These are phyloP conservation scores for Rhinopomastus cyanomelas DNA, from an alignment of 2,113 vertebrate genomes.

Conservation along the genomic window DNA sequence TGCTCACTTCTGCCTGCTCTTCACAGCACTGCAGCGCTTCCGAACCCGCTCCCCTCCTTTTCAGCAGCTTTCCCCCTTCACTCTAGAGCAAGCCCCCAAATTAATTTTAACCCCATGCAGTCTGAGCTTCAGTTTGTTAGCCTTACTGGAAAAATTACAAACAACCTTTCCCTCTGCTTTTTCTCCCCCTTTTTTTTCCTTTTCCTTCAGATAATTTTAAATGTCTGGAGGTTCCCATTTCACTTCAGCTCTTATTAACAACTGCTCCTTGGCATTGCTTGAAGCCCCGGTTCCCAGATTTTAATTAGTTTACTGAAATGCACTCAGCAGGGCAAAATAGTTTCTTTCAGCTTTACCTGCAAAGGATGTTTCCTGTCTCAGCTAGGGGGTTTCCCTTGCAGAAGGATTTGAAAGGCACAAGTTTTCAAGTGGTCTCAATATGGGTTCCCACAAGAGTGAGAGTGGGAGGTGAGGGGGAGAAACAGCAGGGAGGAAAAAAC, in stretches of 20 bases:
- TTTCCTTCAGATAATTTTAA: background rate
- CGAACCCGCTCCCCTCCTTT: background rate
- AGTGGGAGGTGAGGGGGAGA: slow-evolving; percentile 42
- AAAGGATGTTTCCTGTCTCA: slow-evolving; percentile 43
- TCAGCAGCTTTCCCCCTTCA: background rate
- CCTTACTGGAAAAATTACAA: background rate
- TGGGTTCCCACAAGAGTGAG: background rate
- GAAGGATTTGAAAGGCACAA: slow-evolving; percentile 23
- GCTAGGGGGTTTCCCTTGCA: background rate
- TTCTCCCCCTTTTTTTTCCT: fast-evolving
- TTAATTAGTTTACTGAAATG: slow-evolving; percentile 61
- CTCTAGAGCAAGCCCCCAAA: background rate
- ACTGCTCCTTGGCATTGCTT: slow-evolving; percentile 12
- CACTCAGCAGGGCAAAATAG: slow-evolving; percentile 13
- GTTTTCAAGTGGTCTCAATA: slow-evolving; percentile 49
- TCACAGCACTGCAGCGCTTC: slow-evolving; percentile 3
- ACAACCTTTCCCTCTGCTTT: background rate
- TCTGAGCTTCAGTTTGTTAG: background rate
- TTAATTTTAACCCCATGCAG: slow-evolving; percentile 41
- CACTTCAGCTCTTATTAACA: slow-evolving; percentile 7
- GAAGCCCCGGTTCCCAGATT: slow-evolving; percentile 41
- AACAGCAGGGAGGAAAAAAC: background rate
- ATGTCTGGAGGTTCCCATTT: slow-evolving; percentile 28
- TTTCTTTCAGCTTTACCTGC: slow-evolving; percentile 66
- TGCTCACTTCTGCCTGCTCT: slow-evolving; percentile 43